Base-by-base conservation (phyloP, 2,888 invertebrate species). In the Drosophila nigricruria region DNA sequence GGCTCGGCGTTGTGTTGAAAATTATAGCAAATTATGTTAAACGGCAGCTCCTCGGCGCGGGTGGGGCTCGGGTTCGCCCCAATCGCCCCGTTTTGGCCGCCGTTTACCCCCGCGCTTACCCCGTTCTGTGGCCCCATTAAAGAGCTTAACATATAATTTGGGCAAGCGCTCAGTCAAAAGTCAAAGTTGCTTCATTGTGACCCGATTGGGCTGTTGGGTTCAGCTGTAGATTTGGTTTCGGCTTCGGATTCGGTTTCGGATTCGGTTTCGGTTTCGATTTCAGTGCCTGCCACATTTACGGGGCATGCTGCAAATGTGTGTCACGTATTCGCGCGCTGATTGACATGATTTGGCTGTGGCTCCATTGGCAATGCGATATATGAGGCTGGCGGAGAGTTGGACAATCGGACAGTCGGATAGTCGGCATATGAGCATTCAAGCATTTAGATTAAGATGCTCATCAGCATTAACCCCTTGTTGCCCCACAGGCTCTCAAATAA, bases 21-120 rank as follows among this genome's bases (percentile, higher is more conserved):
- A 92, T 92, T 92, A 92, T 89, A 87, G 87, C 88, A 91, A 92
- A 92, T 92, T 92, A 92, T 89, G 85, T 90, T 92, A 92, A 92
- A 92, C 91, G 92, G 91, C 88, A 91, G 89, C 89, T 70, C 70
- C 76, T 60, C 64, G 81, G 69, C 87, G 72, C 69, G 69, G 82
- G 80, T 72, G 80, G 72, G 64, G 73, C 47, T 58, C 54, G 54
- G 79, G 30, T 67, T 72, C 73, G 74, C 68, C 88, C 85, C 68
- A 78, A 73, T 80, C 54, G 40, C 34, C 42, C 61, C 54, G 14
- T 25, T 38, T 74, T 36, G 53, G 14, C 32, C 45, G 64, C 60
- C 70, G 61, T 65, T 68, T 59, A 12, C 25, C 63, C 43, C 49
- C 49, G 49, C 58, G 47, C 34, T 42, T 40, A 20, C 47, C 45